A percentile compares a stretch with the other conserved stretches of the same genome.
These are phyloP conservation scores for Tethya wilhelma DNA, from an alignment of 37 sponge, comb jelly and placozoan species.

Conservation along the genomic window DNA sequence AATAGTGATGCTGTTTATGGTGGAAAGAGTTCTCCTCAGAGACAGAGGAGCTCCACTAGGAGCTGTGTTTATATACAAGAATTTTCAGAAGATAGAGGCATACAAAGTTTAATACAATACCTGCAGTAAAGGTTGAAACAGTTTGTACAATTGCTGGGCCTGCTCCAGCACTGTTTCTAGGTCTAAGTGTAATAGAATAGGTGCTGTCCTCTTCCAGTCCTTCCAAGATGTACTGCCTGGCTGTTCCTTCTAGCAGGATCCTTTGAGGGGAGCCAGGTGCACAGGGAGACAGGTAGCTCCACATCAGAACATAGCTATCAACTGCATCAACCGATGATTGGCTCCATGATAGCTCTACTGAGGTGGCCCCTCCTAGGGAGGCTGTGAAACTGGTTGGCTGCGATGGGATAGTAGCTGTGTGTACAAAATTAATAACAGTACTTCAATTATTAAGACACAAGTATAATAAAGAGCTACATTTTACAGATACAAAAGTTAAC, in stretches of 20 bases:
- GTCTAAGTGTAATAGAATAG: background rate
- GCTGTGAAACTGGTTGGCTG: background rate
- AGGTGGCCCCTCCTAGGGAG: background rate
- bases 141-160: background rate
- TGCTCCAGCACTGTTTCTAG: no score
- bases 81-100: no score
- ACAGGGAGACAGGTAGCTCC: slow-evolving; percentile 16
- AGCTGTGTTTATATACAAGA: no score
- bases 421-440: no score
- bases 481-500: no score
- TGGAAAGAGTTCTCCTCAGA: no score
- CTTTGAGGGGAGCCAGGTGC: background rate
- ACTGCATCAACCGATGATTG: background rate
- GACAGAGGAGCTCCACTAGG: no score
- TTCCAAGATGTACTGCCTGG: background rate
- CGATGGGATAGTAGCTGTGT: no score
- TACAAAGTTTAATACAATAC: no score
- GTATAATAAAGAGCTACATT: no score
- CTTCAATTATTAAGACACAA: no score
- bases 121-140: background rate
- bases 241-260: background rate
- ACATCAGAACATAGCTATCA: slow-evolving; percentile 1
- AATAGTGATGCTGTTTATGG: no score
- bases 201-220: slow-evolving; percentile 6
- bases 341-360: background rate